Evolutionary conservation across 2,113 vertebrate species (phyloP), one percentile per base, ranked within the genome.

Genomic region (Corythaeola cristata): DNA sequence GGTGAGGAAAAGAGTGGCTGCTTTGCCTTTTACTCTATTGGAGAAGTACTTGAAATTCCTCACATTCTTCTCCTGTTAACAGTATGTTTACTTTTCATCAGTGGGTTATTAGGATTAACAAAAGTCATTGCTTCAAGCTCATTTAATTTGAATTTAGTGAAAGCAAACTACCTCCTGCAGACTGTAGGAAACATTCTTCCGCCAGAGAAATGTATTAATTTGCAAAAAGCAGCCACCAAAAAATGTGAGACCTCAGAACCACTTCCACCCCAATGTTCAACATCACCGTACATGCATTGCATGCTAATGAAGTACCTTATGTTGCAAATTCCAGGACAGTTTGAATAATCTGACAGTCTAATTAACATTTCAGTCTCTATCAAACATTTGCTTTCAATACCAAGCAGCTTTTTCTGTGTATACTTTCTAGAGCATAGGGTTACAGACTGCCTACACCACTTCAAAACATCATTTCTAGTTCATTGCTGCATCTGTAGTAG

Each of bases 21-120:
- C 89, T 97, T 93, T 93, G 98, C 96, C 96, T 98, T 98, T 96
- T 94, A 97, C 94, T 97, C 97, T 96, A 96, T 98, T 98, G 98
- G 98, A 97, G 97, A 98, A 99, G 98, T 98, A 98, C 98, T 99
- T 98, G 98, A 98, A 98, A 99, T 99, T 99, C 99, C 97, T 99
- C 97, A 98, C 98, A 98, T 99, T 98, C 98, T 98, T 98, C 97
- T 96, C 95, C 96, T 92, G 97, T 98, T 98, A 98, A 98, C 98
- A 98, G 98, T 97, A 82, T 98, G 98, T 98, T 98, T 98, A 98
- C 98, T 98, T 98, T 98, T 98, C 98, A 99, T 99, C 98, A 97
- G 96, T 89, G 88, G 96, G 94, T 98, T 98, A 98, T 98, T 98
- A 98, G 98, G 98, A 98, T 98, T 98, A 98, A 98, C 98, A 97